Evolutionary conservation across 2,113 vertebrate species (phyloP), one percentile per base, ranked within the genome.

Genomic region (Rhynchomys soricoides): DNA sequence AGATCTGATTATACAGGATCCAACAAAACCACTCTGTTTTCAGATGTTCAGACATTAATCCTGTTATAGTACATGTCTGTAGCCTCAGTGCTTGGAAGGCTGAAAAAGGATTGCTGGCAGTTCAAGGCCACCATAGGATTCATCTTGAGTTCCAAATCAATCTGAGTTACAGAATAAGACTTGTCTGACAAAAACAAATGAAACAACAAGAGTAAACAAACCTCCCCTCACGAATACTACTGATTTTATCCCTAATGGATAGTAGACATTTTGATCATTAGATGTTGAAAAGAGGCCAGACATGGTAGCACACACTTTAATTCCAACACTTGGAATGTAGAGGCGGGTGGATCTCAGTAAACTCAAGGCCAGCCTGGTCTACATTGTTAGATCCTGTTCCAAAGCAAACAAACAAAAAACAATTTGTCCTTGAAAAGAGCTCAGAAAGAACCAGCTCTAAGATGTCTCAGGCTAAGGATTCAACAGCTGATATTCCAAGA

Each of bases 221-320:
- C 24, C 43, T 57, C 74, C 37, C 50, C n/a, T 82, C 45, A 22
- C 22, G 62, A 89, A 86, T 90, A 40, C 26, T 48, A 7, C 26
- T 68, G 62, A 66, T 68, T 74, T 79, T 95, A 78, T 48, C 17
- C 26, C 16, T 73, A 70, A 43, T 57, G 37, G 62, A 59, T 57
- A 37, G 15, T 83, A 91, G 93, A 86, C 59, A 86, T 5, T 90
- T 82, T 91, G 29, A 93, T 89, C 17, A 50, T 29, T 89, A 43
- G 31, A 48, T 82, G 12, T 87, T 97, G 16, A 68, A 37, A 48
- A 62, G 8, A 85, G 29, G 26, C 21, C 79, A 59, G 79, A 22
- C 16, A 13, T 85, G 15, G 40, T 21, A 85, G 26, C 57, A 43
- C 26, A 57, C 52, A 82, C 37, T 82, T 82, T 26, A 57, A 57